Percentiles rank a stretch among this genome's conserved stretches.
phyloP scores from a whole-genome alignment of 2,113 vertebrate genomes.

The Buteo buteo region DNA sequence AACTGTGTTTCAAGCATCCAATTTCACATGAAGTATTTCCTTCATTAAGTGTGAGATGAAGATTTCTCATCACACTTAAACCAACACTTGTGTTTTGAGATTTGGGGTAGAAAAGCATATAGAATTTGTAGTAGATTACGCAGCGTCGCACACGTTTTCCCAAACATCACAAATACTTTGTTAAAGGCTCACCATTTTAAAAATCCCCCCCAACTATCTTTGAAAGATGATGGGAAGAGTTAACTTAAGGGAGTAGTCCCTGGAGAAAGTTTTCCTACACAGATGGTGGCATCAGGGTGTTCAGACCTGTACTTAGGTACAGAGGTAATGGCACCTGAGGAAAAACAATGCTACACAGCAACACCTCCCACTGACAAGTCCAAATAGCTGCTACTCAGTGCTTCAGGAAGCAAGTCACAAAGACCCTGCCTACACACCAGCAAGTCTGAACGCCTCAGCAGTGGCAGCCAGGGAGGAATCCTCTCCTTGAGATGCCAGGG shows the following conservation, averaged over 20 bases:
- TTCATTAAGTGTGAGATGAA: neutral
- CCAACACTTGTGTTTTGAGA: neutral
- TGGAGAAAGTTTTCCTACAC: neutral
- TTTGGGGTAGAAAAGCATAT: neutral
- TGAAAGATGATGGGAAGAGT: neutral
- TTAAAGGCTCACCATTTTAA: neutral
- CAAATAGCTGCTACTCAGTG: neutral
- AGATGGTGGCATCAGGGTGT: neutral
- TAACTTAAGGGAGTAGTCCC: neutral
- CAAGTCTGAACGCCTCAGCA: neutral
- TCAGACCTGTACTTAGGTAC: neutral
- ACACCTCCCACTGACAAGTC: neutral
- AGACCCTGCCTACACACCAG: neutral
- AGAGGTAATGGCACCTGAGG: neutral
- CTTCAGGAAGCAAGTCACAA: neutral
- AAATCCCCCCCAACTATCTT: neutral
- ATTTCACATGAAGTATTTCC: neutral
- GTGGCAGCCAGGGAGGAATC: neutral
- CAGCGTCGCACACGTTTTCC: accelerated
- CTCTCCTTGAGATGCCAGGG: neutral
- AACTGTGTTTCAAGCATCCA: neutral
- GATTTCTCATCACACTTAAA: neutral
- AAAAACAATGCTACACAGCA: neutral
- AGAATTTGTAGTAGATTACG: neutral
- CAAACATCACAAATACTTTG: neutral